These are phyloP conservation scores for Priocnemis perturbator DNA, from an alignment of 2,888 invertebrate genomes.

Conservation along the genomic window DNA sequence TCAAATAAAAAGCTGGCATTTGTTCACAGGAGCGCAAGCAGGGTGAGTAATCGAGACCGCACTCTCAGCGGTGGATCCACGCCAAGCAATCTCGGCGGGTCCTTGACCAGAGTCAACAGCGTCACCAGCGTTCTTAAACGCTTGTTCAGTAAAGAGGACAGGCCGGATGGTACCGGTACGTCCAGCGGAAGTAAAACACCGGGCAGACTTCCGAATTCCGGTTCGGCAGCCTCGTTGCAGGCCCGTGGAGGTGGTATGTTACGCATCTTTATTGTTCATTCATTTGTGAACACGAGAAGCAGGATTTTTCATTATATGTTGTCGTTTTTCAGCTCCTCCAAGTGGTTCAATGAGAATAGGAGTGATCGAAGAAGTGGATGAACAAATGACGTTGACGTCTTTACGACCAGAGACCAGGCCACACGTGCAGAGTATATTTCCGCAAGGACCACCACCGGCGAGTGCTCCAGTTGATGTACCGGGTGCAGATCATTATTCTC, in stretches of 20 bases:
- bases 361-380: slow-evolving; percentile 79
- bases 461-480: slow-evolving; percentile 83
- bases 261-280: neutral
- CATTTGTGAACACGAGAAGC: too few species aligned
- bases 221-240: slow-evolving; percentile 67
- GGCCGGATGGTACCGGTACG: slow-evolving; percentile 72
- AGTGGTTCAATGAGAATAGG: slow-evolving; percentile 70
- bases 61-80: slow-evolving; percentile 68
- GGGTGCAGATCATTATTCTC: slow-evolving; percentile 46
- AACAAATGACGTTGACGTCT: slow-evolving; percentile 88
- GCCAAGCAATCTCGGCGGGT: slow-evolving; percentile 75
- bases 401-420: slow-evolving; percentile 78
- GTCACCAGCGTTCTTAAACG: slow-evolving; percentile 87
- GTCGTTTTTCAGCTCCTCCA: slow-evolving; percentile 32
- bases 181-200: slow-evolving; percentile 75
- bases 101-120: slow-evolving; percentile 84
- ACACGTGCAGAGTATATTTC: slow-evolving; percentile 69
- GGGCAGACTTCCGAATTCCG: slow-evolving; percentile 73
- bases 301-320: too few species aligned
- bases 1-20: slow-evolving; percentile 7
- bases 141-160: slow-evolving; percentile 86
- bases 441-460: slow-evolving; percentile 77
- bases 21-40: slow-evolving; percentile 66
- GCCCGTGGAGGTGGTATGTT: slow-evolving; percentile 44
- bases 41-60: slow-evolving; percentile 70